Base-by-base conservation (phyloP, 2,888 invertebrate genomes). In the Meliscaeva auricollis region DNA sequence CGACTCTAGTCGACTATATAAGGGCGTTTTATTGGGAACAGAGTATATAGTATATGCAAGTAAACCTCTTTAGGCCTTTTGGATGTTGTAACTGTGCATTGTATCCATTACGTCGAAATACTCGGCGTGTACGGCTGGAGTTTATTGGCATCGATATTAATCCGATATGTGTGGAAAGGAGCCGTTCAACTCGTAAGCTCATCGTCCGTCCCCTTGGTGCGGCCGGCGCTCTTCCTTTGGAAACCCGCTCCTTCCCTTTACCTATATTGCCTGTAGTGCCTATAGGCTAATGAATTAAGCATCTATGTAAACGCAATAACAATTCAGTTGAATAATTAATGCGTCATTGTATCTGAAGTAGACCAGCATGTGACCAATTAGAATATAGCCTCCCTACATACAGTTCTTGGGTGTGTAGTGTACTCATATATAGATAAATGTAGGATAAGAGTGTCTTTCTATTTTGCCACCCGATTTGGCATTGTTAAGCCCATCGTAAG, bases 281-380 rank as follows among this genome's bases (percentile, higher is more conserved):
- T 38, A n/a, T n/a, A 58, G 66, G 72, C 84, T 84, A 84, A 84
- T 84, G 84, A 84, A 84, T 84, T 84, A 80, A 84, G 80, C 72
- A 80, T 80, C 84, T 76, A 80, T 80, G 84, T 84, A 80, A 84
- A 76, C 84, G 80, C 84, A 84, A 84, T 84, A 84, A 66, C 84
- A 84, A 75, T 84, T 80, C 80, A 72, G 70, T 80, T 80, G 70
- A 84, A 75, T 84, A 80, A 84, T 80, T 84, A 84, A 84, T 80
- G 80, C 58, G 75, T 70, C 84, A 80, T 84, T 79, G 78, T 80
- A 35, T 74, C 73, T 62, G 17, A 54, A 64, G 64, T 75, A 62
- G 54, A 64, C 80, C 70, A 70, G 80, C 80, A 84, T 80, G 80
- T 80, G 84, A 84, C 84, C 80, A 84, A 84, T 84, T 84, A 84